phyloP scores from a whole-genome alignment of 2,888 invertebrate species.

The Caenorhabditis becei region DNA sequence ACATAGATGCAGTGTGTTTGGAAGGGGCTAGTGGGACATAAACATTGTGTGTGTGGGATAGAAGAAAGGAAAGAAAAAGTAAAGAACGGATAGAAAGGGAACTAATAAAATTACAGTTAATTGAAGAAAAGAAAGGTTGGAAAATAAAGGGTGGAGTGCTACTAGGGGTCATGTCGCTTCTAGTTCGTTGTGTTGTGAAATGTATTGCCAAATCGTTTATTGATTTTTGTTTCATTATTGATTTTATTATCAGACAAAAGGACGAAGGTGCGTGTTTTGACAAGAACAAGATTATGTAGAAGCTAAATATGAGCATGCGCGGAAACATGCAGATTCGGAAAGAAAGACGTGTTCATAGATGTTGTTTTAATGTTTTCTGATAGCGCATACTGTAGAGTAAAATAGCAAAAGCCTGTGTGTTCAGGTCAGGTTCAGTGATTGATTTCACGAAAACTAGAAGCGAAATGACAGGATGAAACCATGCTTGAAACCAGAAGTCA shows the following conservation, averaged over 20 bases:
- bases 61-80: slow-evolving; percentile 16
- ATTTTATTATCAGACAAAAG: slow-evolving; percentile 18
- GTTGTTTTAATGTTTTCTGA: not conserved
- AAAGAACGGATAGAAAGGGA: slow-evolving; percentile 36
- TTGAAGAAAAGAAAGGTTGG: slow-evolving; percentile 9
- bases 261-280: slow-evolving; percentile 32
- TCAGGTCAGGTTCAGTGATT: not conserved
- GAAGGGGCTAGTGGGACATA: slow-evolving; percentile 1
- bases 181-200: slow-evolving; percentile 60
- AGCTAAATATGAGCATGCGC: slow-evolving; percentile 53
- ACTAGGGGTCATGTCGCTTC: slow-evolving; percentile 58
- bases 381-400: slow-evolving; percentile 2
- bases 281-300: slow-evolving; percentile 44
- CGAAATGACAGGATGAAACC: slow-evolving; percentile 64
- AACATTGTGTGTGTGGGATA: slow-evolving; percentile 4
- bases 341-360: slow-evolving; percentile 17
- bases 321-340: slow-evolving; percentile 42
- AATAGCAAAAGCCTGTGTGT: not conserved
- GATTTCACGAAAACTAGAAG: slow-evolving; percentile 61
- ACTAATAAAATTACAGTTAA: slow-evolving; percentile 50
- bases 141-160: slow-evolving; percentile 31
- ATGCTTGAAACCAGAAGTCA: slow-evolving; percentile 44
- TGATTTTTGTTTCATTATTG: slow-evolving; percentile 14
- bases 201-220: slow-evolving; percentile 55
- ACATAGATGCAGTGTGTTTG: slow-evolving; percentile 19